phyloP scores from a whole-genome alignment of 2,888 invertebrate genomes.

The Tiphia femorata region DNA sequence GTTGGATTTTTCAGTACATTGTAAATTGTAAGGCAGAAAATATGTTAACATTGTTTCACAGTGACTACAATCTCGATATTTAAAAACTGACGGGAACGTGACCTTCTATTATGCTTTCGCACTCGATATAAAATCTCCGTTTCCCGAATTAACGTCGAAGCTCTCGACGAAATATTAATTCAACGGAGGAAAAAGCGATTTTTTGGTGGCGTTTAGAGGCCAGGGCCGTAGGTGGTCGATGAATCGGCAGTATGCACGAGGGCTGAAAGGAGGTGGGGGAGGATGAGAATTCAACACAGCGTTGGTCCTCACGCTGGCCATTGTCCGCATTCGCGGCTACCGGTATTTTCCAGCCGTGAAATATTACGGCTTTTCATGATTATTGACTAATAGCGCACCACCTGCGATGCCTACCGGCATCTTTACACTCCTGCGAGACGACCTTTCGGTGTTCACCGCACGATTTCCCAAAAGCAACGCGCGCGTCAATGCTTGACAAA shows the following conservation, averaged over 20 bases:
- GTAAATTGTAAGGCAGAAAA: too few species aligned
- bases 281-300: slow-evolving; percentile 33
- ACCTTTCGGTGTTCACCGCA: background rate
- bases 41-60: too few species aligned
- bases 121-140: too few species aligned
- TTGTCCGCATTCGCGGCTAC: slow-evolving; percentile 25
- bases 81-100: too few species aligned
- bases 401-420: slow-evolving; percentile 2
- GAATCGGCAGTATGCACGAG: slow-evolving; percentile 48
- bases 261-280: slow-evolving; percentile 22
- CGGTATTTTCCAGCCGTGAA: slow-evolving; percentile 34
- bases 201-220: background rate
- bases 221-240: slow-evolving; percentile 31
- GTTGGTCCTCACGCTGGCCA: slow-evolving; percentile 12
- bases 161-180: too few species aligned
- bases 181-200: slow-evolving; percentile 1
- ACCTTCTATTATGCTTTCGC: too few species aligned
- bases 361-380: slow-evolving; percentile 42
- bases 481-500: slow-evolving; percentile 1
- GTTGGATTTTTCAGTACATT: too few species aligned
- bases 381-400: slow-evolving; percentile 41
- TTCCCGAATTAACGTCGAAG: too few species aligned
- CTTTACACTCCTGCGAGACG: background rate
- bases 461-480: too few species aligned
- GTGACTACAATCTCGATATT: too few species aligned